These are phyloP conservation scores for Anisognathus igniventris DNA, from an alignment of 2,797 vertebrate species.

Conservation along the genomic window DNA sequence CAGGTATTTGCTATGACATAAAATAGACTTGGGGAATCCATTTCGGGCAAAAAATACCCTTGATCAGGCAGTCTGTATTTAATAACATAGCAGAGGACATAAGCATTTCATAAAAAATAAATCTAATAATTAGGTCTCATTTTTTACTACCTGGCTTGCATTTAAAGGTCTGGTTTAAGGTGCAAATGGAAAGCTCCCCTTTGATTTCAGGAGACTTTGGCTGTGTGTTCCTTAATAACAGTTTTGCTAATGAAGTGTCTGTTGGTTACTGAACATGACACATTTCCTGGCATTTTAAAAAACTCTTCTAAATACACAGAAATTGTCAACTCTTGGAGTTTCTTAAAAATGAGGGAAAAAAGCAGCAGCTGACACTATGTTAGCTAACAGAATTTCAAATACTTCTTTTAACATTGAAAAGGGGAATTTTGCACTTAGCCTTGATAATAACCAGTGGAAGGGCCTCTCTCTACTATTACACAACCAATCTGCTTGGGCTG, in stretches of 20 bases:
- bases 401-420: background rate
- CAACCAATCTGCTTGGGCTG: background rate
- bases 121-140: background rate
- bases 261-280: background rate
- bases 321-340: background rate
- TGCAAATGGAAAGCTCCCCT: background rate
- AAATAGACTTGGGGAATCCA: background rate
- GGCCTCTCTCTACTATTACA: background rate
- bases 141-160: background rate
- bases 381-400: background rate
- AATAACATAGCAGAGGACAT: background rate
- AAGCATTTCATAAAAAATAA: background rate
- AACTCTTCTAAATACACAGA: background rate
- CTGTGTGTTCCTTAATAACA: background rate
- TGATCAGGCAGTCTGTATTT: background rate
- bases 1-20: background rate
- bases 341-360: background rate
- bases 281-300: background rate
- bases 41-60: background rate
- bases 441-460: background rate
- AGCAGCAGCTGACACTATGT: background rate
- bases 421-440: background rate
- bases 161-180: background rate
- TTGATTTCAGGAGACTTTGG: background rate
- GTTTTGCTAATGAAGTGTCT: background rate